Conservation (phyloP, 2,888 invertebrate species). For the Xestobium rufovillosum region DNA sequence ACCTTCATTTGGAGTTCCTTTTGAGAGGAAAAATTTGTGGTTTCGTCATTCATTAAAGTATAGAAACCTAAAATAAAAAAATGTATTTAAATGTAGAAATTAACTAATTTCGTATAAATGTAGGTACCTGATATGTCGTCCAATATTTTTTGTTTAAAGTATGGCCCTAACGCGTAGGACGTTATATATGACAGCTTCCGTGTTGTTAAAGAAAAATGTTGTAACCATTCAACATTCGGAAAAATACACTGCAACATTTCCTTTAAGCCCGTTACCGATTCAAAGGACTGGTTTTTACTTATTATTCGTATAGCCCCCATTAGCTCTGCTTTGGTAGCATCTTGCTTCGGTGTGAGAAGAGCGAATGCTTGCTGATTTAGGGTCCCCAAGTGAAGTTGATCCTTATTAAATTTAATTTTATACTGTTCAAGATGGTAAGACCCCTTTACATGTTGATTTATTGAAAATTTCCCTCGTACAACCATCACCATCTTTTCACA, state of each 20-base stretch:
- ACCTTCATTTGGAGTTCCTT: constrained; percentile 1
- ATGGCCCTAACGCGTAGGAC: not conserved
- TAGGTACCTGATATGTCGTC: not conserved
- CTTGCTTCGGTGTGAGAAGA: constrained; percentile 3
- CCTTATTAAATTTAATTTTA: not conserved
- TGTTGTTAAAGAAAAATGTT: not conserved
- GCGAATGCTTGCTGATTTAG: not conserved
- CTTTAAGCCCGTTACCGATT: not conserved
- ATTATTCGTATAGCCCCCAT: not conserved
- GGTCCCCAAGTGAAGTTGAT: not conserved
- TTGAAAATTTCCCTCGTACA: not conserved
- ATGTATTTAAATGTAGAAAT: too few relatives aligned
- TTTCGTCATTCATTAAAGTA: constrained; percentile 1
- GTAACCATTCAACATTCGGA: constrained; percentile 1
- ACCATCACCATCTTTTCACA: not conserved
- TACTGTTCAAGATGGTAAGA: not conserved
- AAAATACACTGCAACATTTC: not conserved
- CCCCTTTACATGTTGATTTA: not conserved
- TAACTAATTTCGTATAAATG: too few relatives aligned
- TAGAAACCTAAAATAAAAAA: not conserved
- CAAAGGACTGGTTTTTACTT: constrained; percentile 2
- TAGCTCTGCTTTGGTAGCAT: not conserved
- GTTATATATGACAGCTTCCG: not conserved
- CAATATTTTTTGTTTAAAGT: not conserved
- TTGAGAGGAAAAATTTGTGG: constrained; percentile 1